Conservation (phyloP, 2,113 vertebrate genomes). For the Myanophis thanlyinensis region DNA sequence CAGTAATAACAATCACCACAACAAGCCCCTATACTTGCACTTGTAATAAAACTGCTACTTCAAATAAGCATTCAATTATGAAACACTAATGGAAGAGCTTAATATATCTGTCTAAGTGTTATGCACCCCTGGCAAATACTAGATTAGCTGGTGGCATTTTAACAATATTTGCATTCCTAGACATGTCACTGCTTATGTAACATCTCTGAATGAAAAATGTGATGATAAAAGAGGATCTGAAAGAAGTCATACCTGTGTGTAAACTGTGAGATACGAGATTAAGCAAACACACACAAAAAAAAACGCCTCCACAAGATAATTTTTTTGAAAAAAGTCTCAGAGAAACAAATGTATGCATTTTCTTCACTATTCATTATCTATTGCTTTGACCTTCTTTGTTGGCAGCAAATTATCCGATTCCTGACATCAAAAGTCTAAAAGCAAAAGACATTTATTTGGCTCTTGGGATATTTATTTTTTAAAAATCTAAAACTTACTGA, state of each 20-base stretch:
- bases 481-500: not conserved
- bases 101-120: not conserved
- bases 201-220: slow-evolving; percentile 5
- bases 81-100: not conserved
- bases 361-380: slow-evolving; percentile 39
- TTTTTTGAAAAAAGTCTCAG: not conserved
- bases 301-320: slow-evolving; percentile 7
- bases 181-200: slow-evolving; percentile 21
- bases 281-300: slow-evolving; percentile 28
- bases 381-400: slow-evolving; percentile 28
- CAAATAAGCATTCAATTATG: not conserved
- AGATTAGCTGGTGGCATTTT: slow-evolving; percentile 12
- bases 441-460: slow-evolving; percentile 1
- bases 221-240: slow-evolving; percentile 3
- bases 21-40: not conserved
- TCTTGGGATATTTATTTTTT: slow-evolving; percentile 14
- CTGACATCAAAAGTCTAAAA: slow-evolving; percentile 36
- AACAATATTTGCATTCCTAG: not conserved
- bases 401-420: slow-evolving; percentile 31
- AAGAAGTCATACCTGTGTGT: slow-evolving; percentile 6
- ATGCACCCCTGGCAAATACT: not conserved
- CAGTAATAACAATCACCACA: not conserved
- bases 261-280: slow-evolving; percentile 33
- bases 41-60: not conserved
- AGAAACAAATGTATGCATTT: slow-evolving; percentile 32